phyloP scores from a whole-genome alignment of 2,888 invertebrate genomes.

The Sicus ferrugineus region DNA sequence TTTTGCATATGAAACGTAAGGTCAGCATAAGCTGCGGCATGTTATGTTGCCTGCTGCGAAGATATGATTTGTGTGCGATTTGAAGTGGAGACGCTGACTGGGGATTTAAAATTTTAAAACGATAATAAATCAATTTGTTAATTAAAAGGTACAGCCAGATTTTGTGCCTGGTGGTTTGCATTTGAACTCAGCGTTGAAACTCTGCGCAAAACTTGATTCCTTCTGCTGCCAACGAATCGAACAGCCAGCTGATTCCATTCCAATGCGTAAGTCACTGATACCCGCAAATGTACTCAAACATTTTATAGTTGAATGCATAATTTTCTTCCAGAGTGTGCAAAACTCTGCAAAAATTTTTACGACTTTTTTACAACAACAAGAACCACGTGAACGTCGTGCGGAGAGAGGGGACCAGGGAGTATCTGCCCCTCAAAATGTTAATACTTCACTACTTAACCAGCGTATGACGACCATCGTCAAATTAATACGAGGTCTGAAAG shows the following conservation, averaged over 20 bases:
- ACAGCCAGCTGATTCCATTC: background rate
- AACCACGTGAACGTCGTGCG: no score
- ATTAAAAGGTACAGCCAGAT: conserved; percentile 49
- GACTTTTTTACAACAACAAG: conserved; percentile 24
- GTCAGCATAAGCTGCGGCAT: conserved; percentile 29
- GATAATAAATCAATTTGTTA: conserved; percentile 62
- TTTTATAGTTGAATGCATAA: conserved; percentile 27
- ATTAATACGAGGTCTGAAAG: no score
- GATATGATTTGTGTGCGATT: background rate
- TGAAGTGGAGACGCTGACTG: conserved; percentile 23
- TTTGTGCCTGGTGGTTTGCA: background rate
- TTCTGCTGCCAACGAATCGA: background rate
- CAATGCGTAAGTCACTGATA: conserved; percentile 18
- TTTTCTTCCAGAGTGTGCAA: conserved; percentile 36
- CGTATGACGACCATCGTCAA: no score
- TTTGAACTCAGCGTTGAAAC: background rate
- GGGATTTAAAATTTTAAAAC: conserved; percentile 55
- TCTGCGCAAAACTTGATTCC: background rate
- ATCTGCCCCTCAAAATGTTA: no score
- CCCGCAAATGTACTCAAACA: conserved; percentile 46
- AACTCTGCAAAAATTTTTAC: conserved; percentile 52
- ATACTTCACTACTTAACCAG: no score
- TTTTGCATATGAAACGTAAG: conserved; percentile 23
- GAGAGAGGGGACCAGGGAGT: no score
- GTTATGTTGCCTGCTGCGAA: conserved; percentile 10